These are phyloP conservation scores for Deilephila porcellus DNA, from an alignment of 2,888 invertebrate species.

Conservation along the genomic window DNA sequence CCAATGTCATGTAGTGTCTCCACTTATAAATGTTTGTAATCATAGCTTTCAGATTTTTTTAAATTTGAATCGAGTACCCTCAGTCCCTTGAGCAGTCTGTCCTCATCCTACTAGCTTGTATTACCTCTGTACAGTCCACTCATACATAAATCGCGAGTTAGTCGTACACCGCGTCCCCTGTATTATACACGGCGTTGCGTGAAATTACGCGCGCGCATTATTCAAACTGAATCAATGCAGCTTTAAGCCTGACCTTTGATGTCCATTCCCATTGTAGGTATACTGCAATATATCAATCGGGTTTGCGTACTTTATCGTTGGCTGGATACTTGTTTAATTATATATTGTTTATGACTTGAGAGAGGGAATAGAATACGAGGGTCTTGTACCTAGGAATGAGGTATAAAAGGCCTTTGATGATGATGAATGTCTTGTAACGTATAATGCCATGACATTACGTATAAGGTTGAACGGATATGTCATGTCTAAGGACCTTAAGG, in stretches of 20 bases:
- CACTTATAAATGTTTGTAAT: too few relatives aligned
- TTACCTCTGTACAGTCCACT: constrained; percentile 34
- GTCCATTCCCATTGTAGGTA: background rate
- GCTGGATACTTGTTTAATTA: background rate
- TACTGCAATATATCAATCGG: constrained; percentile 11
- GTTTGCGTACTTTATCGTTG: background rate
- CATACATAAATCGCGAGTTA: constrained; percentile 69
- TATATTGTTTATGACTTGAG: background rate
- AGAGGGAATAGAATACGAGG: background rate
- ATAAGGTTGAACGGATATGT: too few relatives aligned
- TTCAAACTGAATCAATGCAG: background rate
- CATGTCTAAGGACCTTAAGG: too few relatives aligned
- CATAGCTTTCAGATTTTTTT: background rate
- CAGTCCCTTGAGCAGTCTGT: background rate
- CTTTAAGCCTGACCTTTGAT: constrained; percentile 9
- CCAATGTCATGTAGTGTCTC: too few relatives aligned
- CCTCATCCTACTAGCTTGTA: background rate
- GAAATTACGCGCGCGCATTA: constrained; percentile 17
- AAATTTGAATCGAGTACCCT: background rate
- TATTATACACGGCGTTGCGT: constrained; percentile 30
- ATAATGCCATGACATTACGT: too few relatives aligned
- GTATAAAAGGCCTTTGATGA: too few relatives aligned
- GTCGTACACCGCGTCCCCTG: constrained; percentile 47
- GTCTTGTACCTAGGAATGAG: too few relatives aligned
- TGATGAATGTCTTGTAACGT: too few relatives aligned